phyloP scores from a whole-genome alignment of 2,113 vertebrate species.

The Salvelinus namaycush region DNA sequence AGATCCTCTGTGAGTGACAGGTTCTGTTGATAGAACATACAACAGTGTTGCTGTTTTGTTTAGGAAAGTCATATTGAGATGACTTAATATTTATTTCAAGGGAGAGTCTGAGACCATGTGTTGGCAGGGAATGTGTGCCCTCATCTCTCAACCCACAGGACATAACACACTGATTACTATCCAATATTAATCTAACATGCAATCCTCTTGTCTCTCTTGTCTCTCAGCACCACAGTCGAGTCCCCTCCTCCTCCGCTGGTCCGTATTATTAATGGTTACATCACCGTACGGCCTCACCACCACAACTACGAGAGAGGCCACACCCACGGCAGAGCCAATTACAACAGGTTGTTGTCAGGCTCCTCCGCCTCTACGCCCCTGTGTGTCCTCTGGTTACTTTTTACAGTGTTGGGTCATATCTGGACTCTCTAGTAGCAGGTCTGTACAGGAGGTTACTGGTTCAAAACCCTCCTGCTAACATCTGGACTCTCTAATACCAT shows the following conservation, averaged over 20 bases:
- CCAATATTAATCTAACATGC: not conserved
- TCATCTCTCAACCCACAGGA: no score
- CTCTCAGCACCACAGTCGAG: conserved; percentile 69
- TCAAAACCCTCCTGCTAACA: no score
- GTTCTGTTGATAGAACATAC: no score
- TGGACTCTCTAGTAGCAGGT: conserved; percentile 26
- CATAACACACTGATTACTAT: no score
- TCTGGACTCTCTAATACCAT: no score
- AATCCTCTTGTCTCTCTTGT: conserved; percentile 22
- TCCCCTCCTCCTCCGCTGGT: conserved; percentile 73
- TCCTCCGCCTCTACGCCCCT: conserved; percentile 24
- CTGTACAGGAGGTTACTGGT: no score
- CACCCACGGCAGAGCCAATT: conserved; percentile 40
- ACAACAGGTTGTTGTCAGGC: conserved; percentile 37
- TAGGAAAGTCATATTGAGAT: no score
- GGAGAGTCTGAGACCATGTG: no score
- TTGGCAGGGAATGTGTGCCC: no score
- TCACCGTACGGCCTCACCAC: conserved; percentile 75
- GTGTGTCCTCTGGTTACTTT: conserved; percentile 44
- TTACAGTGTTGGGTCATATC: conserved; percentile 48
- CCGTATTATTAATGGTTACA: conserved; percentile 79
- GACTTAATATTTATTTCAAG: no score
- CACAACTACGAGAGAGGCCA: conserved; percentile 44
- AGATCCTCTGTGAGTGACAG: no score
- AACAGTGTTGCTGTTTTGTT: no score